phyloP scores from a whole-genome alignment of 2,113 vertebrate species.

The Elachura formosa region DNA sequence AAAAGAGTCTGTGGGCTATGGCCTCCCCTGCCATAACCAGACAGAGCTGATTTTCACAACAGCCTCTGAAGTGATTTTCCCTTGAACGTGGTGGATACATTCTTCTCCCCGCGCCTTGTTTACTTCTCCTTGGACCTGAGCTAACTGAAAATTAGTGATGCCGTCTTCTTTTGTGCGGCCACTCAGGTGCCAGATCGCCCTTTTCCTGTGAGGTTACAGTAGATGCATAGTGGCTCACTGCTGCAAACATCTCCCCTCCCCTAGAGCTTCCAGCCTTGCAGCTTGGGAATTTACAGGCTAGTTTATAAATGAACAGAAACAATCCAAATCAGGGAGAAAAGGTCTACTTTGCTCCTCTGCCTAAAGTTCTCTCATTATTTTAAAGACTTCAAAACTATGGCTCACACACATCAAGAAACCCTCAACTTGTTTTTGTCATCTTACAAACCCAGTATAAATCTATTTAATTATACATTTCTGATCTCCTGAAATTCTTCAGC shows the following conservation, averaged over 20 bases:
- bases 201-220: background rate
- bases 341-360: background rate
- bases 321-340: background rate
- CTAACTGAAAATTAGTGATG: background rate
- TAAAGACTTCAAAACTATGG: background rate
- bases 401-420: background rate
- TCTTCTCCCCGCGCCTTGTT: background rate
- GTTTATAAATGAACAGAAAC: background rate
- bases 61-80: background rate
- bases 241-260: background rate
- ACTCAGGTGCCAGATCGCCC: background rate
- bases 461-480: conserved; percentile 5
- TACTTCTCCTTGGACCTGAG: background rate
- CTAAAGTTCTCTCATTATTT: background rate
- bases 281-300: background rate
- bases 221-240: background rate
- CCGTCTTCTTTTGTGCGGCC: background rate
- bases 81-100: too few species aligned
- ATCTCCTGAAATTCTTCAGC: background rate
- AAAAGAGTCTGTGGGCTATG: background rate
- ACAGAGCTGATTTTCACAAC: background rate
- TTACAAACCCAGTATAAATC: background rate
- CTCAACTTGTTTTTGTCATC: background rate
- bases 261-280: background rate
- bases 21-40: fast-evolving